Conservation (phyloP, 2,113 vertebrate species). For the Gambusia holbrooki region DNA sequence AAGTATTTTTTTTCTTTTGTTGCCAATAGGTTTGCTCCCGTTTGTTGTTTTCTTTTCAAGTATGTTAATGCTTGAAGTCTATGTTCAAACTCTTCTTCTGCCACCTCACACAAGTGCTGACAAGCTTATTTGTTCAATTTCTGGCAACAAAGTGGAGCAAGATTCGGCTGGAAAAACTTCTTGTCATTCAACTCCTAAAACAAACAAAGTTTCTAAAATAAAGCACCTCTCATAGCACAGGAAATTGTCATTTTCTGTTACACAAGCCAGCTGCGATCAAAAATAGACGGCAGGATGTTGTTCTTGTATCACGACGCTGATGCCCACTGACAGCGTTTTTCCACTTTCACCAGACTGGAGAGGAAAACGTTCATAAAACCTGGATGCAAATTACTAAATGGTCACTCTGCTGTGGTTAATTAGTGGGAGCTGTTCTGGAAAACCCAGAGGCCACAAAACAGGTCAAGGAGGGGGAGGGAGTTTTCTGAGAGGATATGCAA, state of each 20-base stretch:
- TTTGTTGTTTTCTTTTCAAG: neutral
- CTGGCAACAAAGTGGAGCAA: slow-evolving; percentile 21
- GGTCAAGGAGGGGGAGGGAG: slow-evolving; percentile 12
- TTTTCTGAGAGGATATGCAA: slow-evolving; percentile 24
- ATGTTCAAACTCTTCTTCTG: neutral
- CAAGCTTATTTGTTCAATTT: slow-evolving; percentile 14
- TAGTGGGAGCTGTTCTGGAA: slow-evolving; percentile 35
- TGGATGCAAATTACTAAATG: slow-evolving; percentile 37
- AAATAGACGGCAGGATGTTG: slow-evolving; percentile 71
- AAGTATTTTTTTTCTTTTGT: neutral
- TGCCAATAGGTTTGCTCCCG: neutral
- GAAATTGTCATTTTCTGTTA: slow-evolving; percentile 63
- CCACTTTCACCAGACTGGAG: slow-evolving; percentile 45
- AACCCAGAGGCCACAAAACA: slow-evolving; percentile 28
- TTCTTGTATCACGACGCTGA: slow-evolving; percentile 39
- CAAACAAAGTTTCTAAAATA: slow-evolving; percentile 51
- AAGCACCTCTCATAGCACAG: slow-evolving; percentile 27
- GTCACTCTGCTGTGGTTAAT: slow-evolving; percentile 23
- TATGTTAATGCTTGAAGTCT: slow-evolving; percentile 10
- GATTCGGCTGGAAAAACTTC: slow-evolving; percentile 17
- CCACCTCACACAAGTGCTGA: slow-evolving; percentile 19
- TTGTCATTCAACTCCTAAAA: slow-evolving; percentile 22
- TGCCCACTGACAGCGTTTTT: slow-evolving; percentile 57
- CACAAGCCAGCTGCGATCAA: slow-evolving; percentile 39
- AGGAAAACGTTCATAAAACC: slow-evolving; percentile 29